These are phyloP conservation scores for Notospermus geniculatus DNA, from an alignment of 1,140 invertebrate species.

Conservation along the genomic window DNA sequence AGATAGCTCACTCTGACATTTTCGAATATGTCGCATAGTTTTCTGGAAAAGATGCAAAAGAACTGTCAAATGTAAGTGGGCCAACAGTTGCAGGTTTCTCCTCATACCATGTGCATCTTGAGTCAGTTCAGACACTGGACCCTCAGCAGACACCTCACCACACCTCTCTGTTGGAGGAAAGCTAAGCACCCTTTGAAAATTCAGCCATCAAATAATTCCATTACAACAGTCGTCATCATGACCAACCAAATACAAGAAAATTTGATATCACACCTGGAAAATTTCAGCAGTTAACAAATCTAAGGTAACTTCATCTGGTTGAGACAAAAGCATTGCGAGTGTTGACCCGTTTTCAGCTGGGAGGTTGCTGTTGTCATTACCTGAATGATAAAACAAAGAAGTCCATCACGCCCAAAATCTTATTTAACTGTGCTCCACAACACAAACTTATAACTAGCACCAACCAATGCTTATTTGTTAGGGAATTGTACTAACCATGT, in stretches of 20 bases:
- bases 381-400: slow-evolving; percentile 22
- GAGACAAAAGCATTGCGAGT: slow-evolving; percentile 63
- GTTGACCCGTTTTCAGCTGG: slow-evolving; percentile 66
- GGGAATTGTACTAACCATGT: slow-evolving; percentile 26
- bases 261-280: slow-evolving; percentile 64
- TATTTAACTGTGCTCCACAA: not conserved
- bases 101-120: too few species aligned
- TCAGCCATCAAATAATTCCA: not conserved
- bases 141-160: not conserved
- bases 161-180: not conserved
- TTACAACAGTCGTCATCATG: not conserved
- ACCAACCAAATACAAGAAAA: too few species aligned
- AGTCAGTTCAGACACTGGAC: not conserved
- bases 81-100: too few species aligned
- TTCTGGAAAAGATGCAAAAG: slow-evolving; percentile 55
- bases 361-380: slow-evolving; percentile 60
- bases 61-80: not conserved
- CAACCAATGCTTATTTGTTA: too few species aligned
- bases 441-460: too few species aligned
- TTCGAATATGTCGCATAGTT: slow-evolving; percentile 63
- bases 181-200: not conserved
- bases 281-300: slow-evolving; percentile 64
- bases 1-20: slow-evolving; percentile 56
- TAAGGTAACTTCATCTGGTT: slow-evolving; percentile 65
- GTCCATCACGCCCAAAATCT: not conserved